phyloP scores from a whole-genome alignment of 2,888 invertebrate genomes.

The Drosophila mimica region DNA sequence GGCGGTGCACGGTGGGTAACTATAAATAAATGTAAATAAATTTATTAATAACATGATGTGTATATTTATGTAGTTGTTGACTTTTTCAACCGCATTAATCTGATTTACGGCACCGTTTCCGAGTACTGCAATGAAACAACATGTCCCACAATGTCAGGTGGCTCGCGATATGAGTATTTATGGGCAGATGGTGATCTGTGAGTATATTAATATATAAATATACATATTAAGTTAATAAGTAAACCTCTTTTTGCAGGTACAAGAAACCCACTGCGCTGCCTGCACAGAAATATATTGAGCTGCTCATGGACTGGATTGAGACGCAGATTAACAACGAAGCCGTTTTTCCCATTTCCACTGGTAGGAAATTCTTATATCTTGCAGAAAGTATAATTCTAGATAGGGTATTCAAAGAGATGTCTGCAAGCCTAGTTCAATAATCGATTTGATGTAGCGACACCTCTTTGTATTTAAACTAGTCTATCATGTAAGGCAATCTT shows the following conservation, averaged over 20 bases:
- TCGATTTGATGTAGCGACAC: neutral
- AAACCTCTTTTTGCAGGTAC: constrained; percentile 84
- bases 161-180: constrained; percentile 94
- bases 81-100: constrained; percentile 96
- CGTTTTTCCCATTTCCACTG: constrained; percentile 92
- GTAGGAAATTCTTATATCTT: constrained; percentile 41
- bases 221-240: neutral
- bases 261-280: constrained; percentile 92
- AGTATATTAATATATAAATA: constrained; percentile 17
- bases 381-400: neutral
- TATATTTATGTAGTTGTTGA: constrained; percentile 90
- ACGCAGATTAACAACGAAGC: constrained; percentile 94
- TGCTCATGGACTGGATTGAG: constrained; percentile 97
- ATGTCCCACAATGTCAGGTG: constrained; percentile 96
- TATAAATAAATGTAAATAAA: neutral
- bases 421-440: neutral
- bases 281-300: constrained; percentile 92
- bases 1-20: constrained; percentile 91
- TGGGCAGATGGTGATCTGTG: constrained; percentile 94
- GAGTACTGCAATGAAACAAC: constrained; percentile 93
- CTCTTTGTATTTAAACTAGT: neutral
- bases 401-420: neutral
- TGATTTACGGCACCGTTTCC: constrained; percentile 95
- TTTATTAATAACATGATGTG: neutral
- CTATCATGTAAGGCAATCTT: neutral